phyloP scores from a whole-genome alignment of 1,140 invertebrate species.

The Cecropterus lyciades region DNA sequence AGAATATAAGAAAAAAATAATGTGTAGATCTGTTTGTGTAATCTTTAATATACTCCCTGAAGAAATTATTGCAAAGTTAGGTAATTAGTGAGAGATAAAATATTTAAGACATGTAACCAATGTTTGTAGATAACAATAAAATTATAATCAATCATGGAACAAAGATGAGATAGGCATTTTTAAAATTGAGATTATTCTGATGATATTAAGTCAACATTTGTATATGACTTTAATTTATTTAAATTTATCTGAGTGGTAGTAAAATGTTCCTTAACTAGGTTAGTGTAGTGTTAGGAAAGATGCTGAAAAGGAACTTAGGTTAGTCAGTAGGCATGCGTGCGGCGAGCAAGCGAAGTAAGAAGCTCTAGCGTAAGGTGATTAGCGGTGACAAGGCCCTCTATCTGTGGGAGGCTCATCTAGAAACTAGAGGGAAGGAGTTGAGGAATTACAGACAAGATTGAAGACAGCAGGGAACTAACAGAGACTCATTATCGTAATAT shows the following conservation, averaged over 20 bases:
- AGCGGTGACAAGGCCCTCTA: constrained; percentile 70
- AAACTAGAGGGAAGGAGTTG: constrained; percentile 41
- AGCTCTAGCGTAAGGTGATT: constrained; percentile 67
- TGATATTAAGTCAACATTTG: constrained; percentile 5
- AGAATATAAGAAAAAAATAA: constrained; percentile 41
- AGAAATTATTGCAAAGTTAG: background rate
- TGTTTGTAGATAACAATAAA: background rate
- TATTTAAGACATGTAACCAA: background rate
- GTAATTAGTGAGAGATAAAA: background rate
- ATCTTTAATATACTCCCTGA: background rate
- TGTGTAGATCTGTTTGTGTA: constrained; percentile 25
- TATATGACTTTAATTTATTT: background rate
- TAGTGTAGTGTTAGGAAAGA: constrained; percentile 69
- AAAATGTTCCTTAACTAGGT: constrained; percentile 40
- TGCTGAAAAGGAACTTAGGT: constrained; percentile 80
- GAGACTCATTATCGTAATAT: background rate
- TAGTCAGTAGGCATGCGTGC: constrained; percentile 80
- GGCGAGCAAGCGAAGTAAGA: constrained; percentile 69
- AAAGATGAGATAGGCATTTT: constrained; percentile 61
- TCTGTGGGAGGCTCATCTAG: constrained; percentile 36
- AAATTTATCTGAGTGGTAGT: constrained; percentile 34
- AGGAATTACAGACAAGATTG: constrained; percentile 38
- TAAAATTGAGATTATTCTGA: constrained; percentile 37
- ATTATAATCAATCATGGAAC: constrained; percentile 38
- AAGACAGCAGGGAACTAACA: constrained; percentile 16